Evolutionary conservation across 2,797 vertebrate species (phyloP), one percentile per base, ranked within the genome.

Genomic region (Setipinna tenuifilis): DNA sequence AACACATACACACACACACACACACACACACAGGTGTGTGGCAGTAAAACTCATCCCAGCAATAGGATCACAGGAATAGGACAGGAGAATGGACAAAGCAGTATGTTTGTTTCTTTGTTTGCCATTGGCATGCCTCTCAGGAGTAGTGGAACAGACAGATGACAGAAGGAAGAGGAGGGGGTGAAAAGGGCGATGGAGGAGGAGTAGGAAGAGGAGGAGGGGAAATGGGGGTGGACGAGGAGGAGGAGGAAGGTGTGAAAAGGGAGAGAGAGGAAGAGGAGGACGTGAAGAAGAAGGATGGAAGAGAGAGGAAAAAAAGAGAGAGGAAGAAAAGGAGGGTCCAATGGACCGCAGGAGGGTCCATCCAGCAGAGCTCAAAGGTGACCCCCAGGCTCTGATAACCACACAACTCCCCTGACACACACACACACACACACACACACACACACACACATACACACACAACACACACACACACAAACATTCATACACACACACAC

Each of bases 321-420:
- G 48, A 6, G 19, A 44, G 78, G 21, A 48, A 84, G 17, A 28
- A 50, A 50, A n/a, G 54, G 61, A 54, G 50, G 50, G 50, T 54
- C 50, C 50, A 54, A 14, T 54, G 50, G 50, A 54, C 50, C 50
- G 50, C 58, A 71, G 59, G 82, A 62, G 12, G n/a, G 9, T 50
- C 68, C 82, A 31, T 62, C 68, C 44, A 83, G 85, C 83, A 46
- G 83, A 83, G 61, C 86, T 48, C 84, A 85, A 88, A 90, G 88
- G 89, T 88, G 87, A 90, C 87, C 89, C 87, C 65, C 57, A 86
- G 71, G 58, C 85, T 61, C 75, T 57, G 16, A 83, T 82, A 82
- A 81, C 82, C 85, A 57, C 54, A 62, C 61, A 54, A 28, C 25
- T 28, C 65, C 65, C 11, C 58, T 54, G 50, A 54, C 81, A 6